Percentiles rank a stretch among this genome's conserved stretches.
phyloP scores from a whole-genome alignment of 1,140 invertebrate species.

The Drosophila funebris region DNA sequence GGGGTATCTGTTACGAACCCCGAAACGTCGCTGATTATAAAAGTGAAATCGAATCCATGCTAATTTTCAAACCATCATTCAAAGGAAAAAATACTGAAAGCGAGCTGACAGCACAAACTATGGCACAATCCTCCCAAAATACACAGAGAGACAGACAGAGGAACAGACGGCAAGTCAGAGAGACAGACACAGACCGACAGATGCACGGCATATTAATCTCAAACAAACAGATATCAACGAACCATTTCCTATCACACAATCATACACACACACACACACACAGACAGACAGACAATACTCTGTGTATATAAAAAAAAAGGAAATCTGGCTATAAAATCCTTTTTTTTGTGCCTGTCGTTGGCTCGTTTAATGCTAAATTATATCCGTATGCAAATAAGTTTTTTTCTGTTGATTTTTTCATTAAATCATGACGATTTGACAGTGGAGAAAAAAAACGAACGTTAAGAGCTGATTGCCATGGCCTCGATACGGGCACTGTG shows the following conservation, averaged over 20 bases:
- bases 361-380: slow-evolving; percentile 81
- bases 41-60: slow-evolving; percentile 80
- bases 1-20: slow-evolving; percentile 52
- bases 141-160: slow-evolving; percentile 2
- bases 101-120: slow-evolving; percentile 63
- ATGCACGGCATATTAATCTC: slow-evolving; percentile 82
- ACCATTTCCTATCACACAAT: slow-evolving; percentile 64
- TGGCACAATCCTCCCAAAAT: slow-evolving; percentile 44
- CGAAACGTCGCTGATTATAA: slow-evolving; percentile 38
- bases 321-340: slow-evolving; percentile 67
- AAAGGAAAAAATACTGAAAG: slow-evolving; percentile 51
- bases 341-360: slow-evolving; percentile 55
- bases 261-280: slow-evolving; percentile 30
- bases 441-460: slow-evolving; percentile 19
- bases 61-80: slow-evolving; percentile 70
- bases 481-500: slow-evolving; percentile 51
- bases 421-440: slow-evolving; percentile 82
- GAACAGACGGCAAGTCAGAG: background rate
- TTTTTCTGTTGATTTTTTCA: slow-evolving; percentile 79
- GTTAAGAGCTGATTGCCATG: slow-evolving; percentile 24
- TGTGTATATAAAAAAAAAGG: slow-evolving; percentile 47
- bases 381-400: slow-evolving; percentile 81
- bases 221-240: slow-evolving; percentile 77
- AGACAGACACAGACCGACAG: slow-evolving; percentile 63
- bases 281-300: slow-evolving; percentile 30